phyloP scores from a whole-genome alignment of 2,113 vertebrate genomes.

The Rhodinocichla rosea region DNA sequence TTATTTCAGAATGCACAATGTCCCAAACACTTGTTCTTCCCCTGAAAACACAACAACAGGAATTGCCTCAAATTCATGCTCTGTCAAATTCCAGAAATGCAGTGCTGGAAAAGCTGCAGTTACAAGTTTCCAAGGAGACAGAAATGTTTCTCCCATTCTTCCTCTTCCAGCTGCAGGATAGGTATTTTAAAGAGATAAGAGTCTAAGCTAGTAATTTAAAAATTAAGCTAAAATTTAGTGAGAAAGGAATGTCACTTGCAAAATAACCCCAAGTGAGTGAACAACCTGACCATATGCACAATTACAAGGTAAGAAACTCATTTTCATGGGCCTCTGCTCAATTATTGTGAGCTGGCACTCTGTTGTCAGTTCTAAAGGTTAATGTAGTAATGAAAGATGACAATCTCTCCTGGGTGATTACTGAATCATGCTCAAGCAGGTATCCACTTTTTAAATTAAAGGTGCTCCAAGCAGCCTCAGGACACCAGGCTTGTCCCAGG shows the following conservation, averaged over 20 bases:
- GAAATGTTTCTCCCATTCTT: background rate
- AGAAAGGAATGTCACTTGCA: background rate
- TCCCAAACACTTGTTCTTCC: background rate
- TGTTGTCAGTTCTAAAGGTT: constrained; percentile 56
- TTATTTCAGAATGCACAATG: background rate
- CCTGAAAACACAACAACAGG: background rate
- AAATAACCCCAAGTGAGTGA: background rate
- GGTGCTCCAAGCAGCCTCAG: background rate
- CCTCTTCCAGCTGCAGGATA: background rate
- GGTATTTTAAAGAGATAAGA: background rate
- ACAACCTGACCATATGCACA: background rate
- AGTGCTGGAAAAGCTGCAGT: background rate
- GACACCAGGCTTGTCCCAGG: background rate
- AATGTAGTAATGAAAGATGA: constrained; percentile 64
- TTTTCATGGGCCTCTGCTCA: constrained; percentile 52
- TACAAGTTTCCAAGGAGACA: background rate
- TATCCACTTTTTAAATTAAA: constrained; percentile 32
- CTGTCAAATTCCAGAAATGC: background rate
- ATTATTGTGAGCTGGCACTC: background rate
- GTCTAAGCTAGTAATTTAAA: background rate
- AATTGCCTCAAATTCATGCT: background rate
- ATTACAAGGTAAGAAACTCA: constrained; percentile 46
- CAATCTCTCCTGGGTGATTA: constrained; percentile 50
- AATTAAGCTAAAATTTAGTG: background rate
- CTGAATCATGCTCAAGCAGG: background rate